Conservation (phyloP, 2,797 vertebrate species). For the Syngnathus rostellatus region DNA sequence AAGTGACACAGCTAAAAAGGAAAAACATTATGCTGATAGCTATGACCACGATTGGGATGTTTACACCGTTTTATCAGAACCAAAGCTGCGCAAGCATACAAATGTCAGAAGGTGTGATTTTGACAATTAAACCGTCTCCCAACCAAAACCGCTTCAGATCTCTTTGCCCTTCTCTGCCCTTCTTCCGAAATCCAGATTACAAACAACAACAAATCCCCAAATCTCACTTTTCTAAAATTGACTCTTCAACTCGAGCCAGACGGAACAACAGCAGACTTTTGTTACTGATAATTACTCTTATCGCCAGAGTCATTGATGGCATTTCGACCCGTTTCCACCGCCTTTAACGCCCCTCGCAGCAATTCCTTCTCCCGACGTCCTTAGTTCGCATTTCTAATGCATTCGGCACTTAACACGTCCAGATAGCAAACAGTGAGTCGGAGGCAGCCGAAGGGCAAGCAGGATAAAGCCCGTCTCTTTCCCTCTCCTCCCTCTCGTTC, state of each 20-base stretch:
- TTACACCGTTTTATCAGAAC: constrained; percentile 54
- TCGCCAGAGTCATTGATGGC: constrained; percentile 56
- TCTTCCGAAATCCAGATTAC: neutral
- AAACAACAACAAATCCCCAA: neutral
- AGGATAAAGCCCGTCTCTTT: constrained; percentile 53
- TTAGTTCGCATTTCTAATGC: constrained; percentile 50
- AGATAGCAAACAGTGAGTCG: constrained; percentile 50
- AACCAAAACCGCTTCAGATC: neutral
- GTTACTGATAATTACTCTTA: constrained; percentile 29
- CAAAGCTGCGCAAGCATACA: constrained; percentile 27
- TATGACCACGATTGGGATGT: constrained; percentile 44
- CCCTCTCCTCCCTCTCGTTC: constrained; percentile 24
- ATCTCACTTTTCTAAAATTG: neutral
- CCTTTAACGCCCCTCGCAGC: constrained; percentile 29
- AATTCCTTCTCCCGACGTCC: constrained; percentile 32
- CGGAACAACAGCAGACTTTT: constrained; percentile 1
- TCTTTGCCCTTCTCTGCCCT: neutral
- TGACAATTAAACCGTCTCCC: constrained; percentile 19
- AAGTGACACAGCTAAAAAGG: constrained; percentile 40
- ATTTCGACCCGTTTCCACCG: constrained; percentile 53
- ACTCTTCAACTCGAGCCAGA: neutral
- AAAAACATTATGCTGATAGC: constrained; percentile 31
- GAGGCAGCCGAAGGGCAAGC: constrained; percentile 49
- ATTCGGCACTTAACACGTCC: constrained; percentile 53
- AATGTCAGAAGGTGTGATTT: constrained; percentile 43